Base-by-base conservation (phyloP, 2,888 invertebrate species). In the Cryptophagus acutangulus region DNA sequence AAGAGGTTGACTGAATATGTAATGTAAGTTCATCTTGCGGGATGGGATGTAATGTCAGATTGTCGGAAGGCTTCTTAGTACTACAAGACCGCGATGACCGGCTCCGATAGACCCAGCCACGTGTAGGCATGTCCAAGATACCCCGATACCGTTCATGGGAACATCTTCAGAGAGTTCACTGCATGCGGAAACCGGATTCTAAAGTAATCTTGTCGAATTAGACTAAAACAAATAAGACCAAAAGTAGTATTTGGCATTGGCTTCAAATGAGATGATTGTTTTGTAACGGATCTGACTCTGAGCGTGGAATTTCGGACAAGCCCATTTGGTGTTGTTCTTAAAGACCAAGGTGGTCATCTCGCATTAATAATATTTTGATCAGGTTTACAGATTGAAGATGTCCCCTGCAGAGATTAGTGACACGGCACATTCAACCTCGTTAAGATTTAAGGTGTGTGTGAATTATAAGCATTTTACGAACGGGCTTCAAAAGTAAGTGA, bases 51-150 rank as follows among this genome's bases (percentile, higher is more conserved):
- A 6, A 6, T 20, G 20, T 20, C 10, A 28, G 4, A 28, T 28
- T 31, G 31, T 31, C 31, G 31, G 31, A 31, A 15, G 5, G 12
- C 13, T 33, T 38, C 40, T 37, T 33, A 34, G 8, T n/a, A 16
- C 12, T 31, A 15, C 12, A 41, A 42, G 47, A 44, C 42, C 41
- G 38, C 51, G 65, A 66, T 65, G 63, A 62, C 62, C 60, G 57
- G 25, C 36, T 33, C 16, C 49, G 61, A 59, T 62, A 66, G 60
- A 61, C 55, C 46, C 49, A 51, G 56, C 65, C 67, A 67, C 67
- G 66, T 66, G 67, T 64, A 66, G 61, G 65, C 66, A 68, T 60
- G 65, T 63, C 62, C 51, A 49, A 56, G 60, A 61, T 59, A 51
- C 33, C 45, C 46, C 44, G 57, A 58, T 58, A 56, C 49, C 55